Conservation (phyloP, 30 jellyfish, hydroid and myxozoan species). For the Aurelia sp. region DNA sequence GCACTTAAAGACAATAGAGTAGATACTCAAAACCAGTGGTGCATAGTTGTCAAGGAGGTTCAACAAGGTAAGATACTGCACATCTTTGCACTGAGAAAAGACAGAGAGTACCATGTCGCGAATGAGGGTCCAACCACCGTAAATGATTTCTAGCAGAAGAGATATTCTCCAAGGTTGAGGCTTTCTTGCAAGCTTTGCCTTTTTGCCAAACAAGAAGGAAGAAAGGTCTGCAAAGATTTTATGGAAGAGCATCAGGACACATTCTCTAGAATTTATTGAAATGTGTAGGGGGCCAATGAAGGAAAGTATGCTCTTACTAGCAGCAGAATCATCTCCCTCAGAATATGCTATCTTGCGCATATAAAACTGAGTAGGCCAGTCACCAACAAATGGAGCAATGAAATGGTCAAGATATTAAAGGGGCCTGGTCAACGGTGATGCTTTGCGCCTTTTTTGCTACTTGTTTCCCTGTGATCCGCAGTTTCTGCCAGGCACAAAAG, state of each 20-base stretch:
- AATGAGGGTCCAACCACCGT: too few relatives aligned
- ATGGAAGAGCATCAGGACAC: neutral
- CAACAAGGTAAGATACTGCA: too few relatives aligned
- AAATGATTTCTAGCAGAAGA: neutral
- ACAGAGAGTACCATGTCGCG: too few relatives aligned
- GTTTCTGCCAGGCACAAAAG: too few relatives aligned
- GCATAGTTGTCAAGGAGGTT: too few relatives aligned
- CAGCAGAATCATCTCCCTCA: neutral
- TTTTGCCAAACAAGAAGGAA: neutral
- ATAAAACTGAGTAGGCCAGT: conserved; percentile 23
- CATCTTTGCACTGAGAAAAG: too few relatives aligned
- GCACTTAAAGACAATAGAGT: too few relatives aligned
- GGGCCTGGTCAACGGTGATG: too few relatives aligned
- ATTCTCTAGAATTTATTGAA: conserved; percentile 11
- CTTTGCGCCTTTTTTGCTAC: too few relatives aligned
- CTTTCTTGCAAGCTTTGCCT: too few relatives aligned
- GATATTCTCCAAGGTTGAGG: neutral
- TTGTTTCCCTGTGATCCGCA: too few relatives aligned
- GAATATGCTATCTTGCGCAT: conserved; percentile 9
- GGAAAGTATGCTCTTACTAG: neutral
- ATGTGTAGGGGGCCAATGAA: neutral
- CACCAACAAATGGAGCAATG: conserved; percentile 28
- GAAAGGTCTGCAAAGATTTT: conserved; percentile 3
- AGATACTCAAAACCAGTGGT: too few relatives aligned
- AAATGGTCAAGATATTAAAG: conserved; percentile 1